These are phyloP conservation scores for Triops longicaudatus DNA, from an alignment of 1,140 invertebrate species.

Conservation along the genomic window DNA sequence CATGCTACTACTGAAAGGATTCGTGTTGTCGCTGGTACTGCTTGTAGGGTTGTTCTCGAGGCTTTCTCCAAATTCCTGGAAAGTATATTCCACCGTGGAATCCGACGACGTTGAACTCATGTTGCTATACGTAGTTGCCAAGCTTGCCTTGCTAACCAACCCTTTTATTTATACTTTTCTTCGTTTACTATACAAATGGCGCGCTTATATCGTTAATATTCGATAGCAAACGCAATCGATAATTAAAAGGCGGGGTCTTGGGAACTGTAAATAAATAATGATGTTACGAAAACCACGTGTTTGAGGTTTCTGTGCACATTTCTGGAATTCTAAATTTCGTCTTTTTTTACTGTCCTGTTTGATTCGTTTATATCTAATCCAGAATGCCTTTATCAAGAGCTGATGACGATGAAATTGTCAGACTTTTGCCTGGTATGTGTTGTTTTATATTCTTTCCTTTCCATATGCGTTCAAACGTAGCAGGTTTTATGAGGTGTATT, in stretches of 20 bases:
- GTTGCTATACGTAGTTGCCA: background rate
- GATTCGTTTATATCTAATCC: background rate
- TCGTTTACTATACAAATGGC: background rate
- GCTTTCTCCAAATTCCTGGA: background rate
- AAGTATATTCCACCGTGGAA: background rate
- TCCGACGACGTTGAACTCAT: slow-evolving; percentile 11
- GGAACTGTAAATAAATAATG: background rate
- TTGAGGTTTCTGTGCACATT: no score
- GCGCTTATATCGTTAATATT: background rate
- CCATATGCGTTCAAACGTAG: no score
- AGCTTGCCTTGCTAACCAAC: no score
- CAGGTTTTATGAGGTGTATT: no score
- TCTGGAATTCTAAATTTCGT: no score
- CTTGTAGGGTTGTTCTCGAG: background rate
- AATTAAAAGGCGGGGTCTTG: background rate
- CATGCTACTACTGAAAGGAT: background rate
- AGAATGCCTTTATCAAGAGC: background rate
- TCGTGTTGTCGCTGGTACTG: background rate
- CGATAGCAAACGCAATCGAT: no score
- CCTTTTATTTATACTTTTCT: background rate
- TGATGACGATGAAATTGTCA: background rate
- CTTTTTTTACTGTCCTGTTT: no score
- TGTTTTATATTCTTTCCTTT: background rate
- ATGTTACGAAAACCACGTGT: background rate
- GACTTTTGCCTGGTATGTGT: background rate